A percentile compares a stretch with the other conserved stretches of the same genome.
phyloP scores from a whole-genome alignment of 2,113 vertebrate species.

The Proteles cristata region DNA sequence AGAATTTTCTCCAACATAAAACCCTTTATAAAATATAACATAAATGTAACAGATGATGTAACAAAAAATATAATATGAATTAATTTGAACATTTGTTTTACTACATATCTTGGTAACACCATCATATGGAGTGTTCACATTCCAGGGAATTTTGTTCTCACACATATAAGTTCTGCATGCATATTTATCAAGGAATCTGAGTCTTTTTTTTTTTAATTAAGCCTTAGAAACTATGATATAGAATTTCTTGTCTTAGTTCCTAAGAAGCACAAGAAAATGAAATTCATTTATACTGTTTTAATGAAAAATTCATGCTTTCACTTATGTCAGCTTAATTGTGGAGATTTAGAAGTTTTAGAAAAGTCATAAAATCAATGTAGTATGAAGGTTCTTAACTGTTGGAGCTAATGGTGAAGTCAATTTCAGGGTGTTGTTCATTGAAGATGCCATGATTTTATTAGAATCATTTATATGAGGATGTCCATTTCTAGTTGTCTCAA shows the following conservation, averaged over 20 bases:
- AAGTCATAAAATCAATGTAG: conserved; percentile 66
- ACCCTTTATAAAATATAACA: neutral
- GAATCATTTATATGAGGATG: conserved; percentile 42
- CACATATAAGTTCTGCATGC: neutral
- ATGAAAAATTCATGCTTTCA: conserved; percentile 68
- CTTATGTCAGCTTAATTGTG: conserved; percentile 64
- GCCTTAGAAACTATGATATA: neutral
- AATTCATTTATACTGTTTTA: conserved; percentile 55
- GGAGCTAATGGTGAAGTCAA: conserved; percentile 44
- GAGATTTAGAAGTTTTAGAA: conserved; percentile 61
- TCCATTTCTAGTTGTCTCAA: conserved; percentile 39
- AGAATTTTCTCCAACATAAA: neutral
- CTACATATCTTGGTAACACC: neutral
- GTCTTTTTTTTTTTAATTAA: neutral
- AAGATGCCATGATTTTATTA: conserved; percentile 14
- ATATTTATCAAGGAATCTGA: conserved; percentile 12
- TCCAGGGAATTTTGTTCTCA: neutral
- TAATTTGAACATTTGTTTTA: neutral
- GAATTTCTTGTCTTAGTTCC: conserved; percentile 52
- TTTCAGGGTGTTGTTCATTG: conserved; percentile 25
- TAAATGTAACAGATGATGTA: neutral
- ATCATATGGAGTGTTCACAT: neutral
- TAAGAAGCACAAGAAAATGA: conserved; percentile 33
- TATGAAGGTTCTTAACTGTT: conserved; percentile 71
- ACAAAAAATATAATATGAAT: neutral